Percentiles rank a stretch among this genome's conserved stretches.
Conservation (phyloP, 2,113 vertebrate species). For the Phycodurus eques region DNA sequence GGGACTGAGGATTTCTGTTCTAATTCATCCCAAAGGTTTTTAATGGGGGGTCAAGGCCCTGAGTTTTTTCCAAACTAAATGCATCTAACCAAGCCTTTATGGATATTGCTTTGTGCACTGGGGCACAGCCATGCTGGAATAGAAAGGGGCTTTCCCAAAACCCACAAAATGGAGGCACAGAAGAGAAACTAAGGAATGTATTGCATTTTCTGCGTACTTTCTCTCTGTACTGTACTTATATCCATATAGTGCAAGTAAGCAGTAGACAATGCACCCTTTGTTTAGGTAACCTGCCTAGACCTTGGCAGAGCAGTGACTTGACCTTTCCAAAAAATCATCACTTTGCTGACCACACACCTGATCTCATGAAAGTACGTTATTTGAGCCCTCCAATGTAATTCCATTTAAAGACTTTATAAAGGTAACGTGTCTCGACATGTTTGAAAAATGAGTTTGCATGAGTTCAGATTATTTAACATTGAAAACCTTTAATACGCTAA, state of each 20-base stretch:
- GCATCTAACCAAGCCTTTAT: not conserved
- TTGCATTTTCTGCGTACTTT: too few relatives aligned
- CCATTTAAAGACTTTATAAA: constrained; percentile 1
- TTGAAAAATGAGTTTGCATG: constrained; percentile 4
- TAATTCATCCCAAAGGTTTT: not conserved
- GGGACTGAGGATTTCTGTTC: not conserved
- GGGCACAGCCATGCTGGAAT: not conserved
- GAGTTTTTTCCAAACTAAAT: not conserved
- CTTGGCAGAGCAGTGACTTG: not conserved
- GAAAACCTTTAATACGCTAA: not conserved
- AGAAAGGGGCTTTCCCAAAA: not conserved
- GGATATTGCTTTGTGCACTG: not conserved
- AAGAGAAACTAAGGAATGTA: not conserved
- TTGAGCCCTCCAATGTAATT: constrained; percentile 8
- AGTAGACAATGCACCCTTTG: not conserved
- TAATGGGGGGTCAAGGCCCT: not conserved
- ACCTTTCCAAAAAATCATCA: not conserved
- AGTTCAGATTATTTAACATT: constrained; percentile 2
- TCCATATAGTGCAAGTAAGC: not conserved
- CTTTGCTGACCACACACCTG: constrained; percentile 10
- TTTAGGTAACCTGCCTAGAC: not conserved
- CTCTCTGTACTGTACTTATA: not conserved
- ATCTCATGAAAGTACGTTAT: constrained; percentile 1
- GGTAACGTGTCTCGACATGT: constrained; percentile 9
- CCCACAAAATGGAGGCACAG: not conserved